Evolutionary conservation across 2,113 vertebrate genomes (phyloP), one percentile per base, ranked within the genome.

Genomic region (Pseudonaja textilis): DNA sequence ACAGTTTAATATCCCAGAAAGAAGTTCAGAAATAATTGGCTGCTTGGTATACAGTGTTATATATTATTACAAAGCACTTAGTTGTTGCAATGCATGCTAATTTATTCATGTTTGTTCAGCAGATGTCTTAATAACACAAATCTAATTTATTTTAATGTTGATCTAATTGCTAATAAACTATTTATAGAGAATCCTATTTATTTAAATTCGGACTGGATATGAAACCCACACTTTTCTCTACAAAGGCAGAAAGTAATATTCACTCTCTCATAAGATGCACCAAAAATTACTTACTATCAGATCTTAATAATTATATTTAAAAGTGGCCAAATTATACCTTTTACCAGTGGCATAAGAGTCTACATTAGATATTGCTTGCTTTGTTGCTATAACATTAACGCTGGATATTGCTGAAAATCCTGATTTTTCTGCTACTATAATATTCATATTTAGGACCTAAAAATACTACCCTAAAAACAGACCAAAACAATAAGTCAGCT

Each of bases 121-220:
- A 90, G 23, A 96, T 93, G 87, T 95, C 95, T 96, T 96, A 95
- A 96, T 96, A 97, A 93, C 96, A 87, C 92, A 94, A 91, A 89
- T 87, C 94, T 54, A 97, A 96, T 93, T 90, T 94, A 56, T 96
- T 95, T 97, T 97, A 97, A 97, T 97, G 91, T 97, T 97, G 96
- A 95, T 97, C 94, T 96, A 96, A 97, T 97, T 96, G 96, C 96
- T 95, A 96, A 97, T 97, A 95, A 95, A 97, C 95, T 96, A 96
- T 93, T 97, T 97, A 94, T 93, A 96, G 96, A 56, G 14, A 47
- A 50, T 56, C 39, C 94, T 81, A 95, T 95, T 88, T 42, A 89
- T 59, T 93, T 95, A 94, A 96, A 94, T 34, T 61, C 26, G 10
- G 85, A 87, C 90, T 96, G 90, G 96, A 94, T 85, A 54, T 94